Conservation (phyloP, 2,113 vertebrate genomes). For the Chaetodon auriga region DNA sequence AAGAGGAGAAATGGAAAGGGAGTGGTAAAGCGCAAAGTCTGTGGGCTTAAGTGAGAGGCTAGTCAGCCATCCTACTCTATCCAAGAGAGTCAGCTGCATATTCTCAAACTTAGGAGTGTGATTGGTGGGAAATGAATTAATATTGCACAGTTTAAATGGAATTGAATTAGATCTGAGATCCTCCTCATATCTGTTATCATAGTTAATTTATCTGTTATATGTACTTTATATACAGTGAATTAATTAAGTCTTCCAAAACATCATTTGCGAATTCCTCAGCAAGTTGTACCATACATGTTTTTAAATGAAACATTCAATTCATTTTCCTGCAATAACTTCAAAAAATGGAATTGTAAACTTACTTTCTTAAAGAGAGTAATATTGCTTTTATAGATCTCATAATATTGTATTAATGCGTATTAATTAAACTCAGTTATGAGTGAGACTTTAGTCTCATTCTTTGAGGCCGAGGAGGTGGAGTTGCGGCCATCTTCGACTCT, state of each 20-base stretch:
- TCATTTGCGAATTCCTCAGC: not conserved
- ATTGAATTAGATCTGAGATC: not conserved
- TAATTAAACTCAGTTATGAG: no score
- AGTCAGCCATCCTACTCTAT: not conserved
- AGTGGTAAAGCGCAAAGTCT: not conserved
- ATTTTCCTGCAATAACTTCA: not conserved
- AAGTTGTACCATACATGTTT: not conserved
- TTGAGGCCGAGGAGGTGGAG: no score
- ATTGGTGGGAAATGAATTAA: not conserved
- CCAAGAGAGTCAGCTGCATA: not conserved
- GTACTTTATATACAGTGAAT: not conserved
- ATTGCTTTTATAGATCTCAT: not conserved
- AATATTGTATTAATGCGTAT: no score
- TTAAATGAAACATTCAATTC: no score
- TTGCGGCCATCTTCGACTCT: no score
- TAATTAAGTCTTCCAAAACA: not conserved
- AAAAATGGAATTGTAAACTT: not conserved
- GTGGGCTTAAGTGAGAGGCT: not conserved
- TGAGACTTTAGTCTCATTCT: no score
- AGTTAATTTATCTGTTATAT: no score
- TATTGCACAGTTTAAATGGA: not conserved
- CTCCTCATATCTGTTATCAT: not conserved
- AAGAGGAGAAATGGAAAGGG: not conserved
- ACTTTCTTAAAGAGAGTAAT: not conserved
- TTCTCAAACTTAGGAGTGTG: not conserved